Evolutionary conservation across 2,113 vertebrate genomes (phyloP), one percentile per base, ranked within the genome.

Genomic region (Takifugu flavidus): DNA sequence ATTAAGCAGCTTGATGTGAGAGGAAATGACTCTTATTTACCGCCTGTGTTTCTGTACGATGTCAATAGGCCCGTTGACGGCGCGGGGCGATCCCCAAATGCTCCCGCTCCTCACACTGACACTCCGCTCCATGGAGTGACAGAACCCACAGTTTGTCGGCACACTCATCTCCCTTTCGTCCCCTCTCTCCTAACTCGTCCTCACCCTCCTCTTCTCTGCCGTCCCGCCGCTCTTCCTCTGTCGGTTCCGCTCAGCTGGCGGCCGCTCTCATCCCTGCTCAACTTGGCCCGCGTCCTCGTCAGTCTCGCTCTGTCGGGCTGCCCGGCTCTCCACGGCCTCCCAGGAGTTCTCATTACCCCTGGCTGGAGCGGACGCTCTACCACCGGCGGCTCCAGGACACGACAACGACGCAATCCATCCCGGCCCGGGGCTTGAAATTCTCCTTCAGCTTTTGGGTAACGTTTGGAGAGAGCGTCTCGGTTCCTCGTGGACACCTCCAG

Each of bases 41-140:
- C 91, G 90, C 86, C 91, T 88, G 85, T 78, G 86, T 81, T 86
- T 91, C 78, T 90, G 88, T 46, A 80, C 80, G 80, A 93, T 91
- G 87, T 93, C 91, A 63, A 91, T 92, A 74, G 91, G 91, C 49
- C 88, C 83, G 88, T 92, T 91, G 82, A 91, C 89, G 4, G 91
- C 89, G 25, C 87, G 86, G 3, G 89, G 90, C 0, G 91, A 93
- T 70, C 90, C 90, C 77, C 86, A 85, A 39, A 87, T 74, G 77
- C 78, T 86, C 65, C 89, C 83, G 44, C 78, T 85, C 34, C 84
- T 66, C 78, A 88, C 80, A 49, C 66, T 83, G 58, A 87, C 53
- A 53, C 79, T 75, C 61, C 80, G 76, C 63, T 90, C 89, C 67
- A 74, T 73, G 14, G 80, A 82, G 57, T 78, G 75, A 67, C 80